Percentiles rank a stretch among this genome's conserved stretches.
Conservation (phyloP, 2,113 vertebrate species). For the Tinamus guttatus region DNA sequence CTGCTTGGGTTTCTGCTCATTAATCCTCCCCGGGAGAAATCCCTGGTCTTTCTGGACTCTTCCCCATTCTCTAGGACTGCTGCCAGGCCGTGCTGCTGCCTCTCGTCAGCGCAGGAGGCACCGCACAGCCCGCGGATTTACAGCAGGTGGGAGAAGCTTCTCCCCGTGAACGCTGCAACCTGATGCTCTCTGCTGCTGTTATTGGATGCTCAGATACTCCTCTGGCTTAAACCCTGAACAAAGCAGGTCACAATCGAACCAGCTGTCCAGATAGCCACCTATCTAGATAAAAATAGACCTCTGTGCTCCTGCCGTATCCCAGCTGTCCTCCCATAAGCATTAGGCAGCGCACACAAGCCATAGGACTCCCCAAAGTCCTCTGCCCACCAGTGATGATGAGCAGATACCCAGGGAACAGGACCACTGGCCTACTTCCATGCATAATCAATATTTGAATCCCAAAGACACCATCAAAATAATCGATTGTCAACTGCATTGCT, state of each 20-base stretch:
- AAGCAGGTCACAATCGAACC: neutral
- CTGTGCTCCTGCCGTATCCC: neutral
- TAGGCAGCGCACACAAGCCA: accelerated
- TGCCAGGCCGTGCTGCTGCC: conserved; percentile 17
- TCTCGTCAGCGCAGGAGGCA: conserved; percentile 32
- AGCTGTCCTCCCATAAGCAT: neutral
- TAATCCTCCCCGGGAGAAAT: conserved; percentile 63
- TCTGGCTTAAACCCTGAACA: conserved; percentile 6
- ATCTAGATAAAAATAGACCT: conserved; percentile 2
- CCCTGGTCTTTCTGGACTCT: conserved; percentile 59
- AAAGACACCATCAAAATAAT: neutral
- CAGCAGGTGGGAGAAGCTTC: conserved; percentile 12
- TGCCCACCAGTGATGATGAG: too few species aligned
- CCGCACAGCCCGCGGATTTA: neutral
- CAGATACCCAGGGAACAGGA: neutral
- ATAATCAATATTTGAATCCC: neutral
- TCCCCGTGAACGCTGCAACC: neutral
- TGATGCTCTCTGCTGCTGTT: neutral
- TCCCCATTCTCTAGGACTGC: conserved; percentile 47
- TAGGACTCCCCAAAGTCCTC: neutral
- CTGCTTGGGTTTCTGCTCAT: conserved; percentile 7
- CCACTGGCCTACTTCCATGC: neutral
- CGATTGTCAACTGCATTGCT: too few species aligned
- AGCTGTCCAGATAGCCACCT: neutral
- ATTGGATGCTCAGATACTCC: neutral